Base-by-base conservation (phyloP, 1,140 invertebrate genomes). In the Zaprionus africanus region DNA sequence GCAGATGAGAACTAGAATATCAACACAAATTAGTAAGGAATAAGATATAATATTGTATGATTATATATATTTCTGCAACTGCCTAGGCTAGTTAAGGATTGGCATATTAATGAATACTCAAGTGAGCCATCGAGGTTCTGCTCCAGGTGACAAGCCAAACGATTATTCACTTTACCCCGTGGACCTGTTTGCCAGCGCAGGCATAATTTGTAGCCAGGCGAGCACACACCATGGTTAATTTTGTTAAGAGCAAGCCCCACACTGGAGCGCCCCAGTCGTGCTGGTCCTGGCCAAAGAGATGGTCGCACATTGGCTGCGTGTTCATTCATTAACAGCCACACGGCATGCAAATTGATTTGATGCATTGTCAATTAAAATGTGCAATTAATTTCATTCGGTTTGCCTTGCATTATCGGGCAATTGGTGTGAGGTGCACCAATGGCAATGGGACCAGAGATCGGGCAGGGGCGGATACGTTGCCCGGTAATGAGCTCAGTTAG, bases 361-460 rank as follows among this genome's bases (percentile, higher is more conserved):
- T 88, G 72, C 69, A 81, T 85, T 88, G 85, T 90, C 85, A 90
- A 88, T 88, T 90, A 90, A 88, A 88, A 88, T 85, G 85, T 90
- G 85, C 85, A 88, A 88, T 90, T 88, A 90, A 88, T 88, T 88
- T 81, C 72, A 82, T 90, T 90, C 65, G 81, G 85, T 74, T 85
- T 84, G 81, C 71, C 85, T 61, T 60, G 64, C 81, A 79, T 88
- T 87, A 87, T 84, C 65, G 81, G 70, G 67, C 67, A 79, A 87
- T 86, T 82, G 71, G 61, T n/a, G 49, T 26, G 34, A 24, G 22
- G 19, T 11, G 19, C 1, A 5, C 5, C 0, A n/a, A n/a, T n/a
- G 11, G 6, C 36, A 56, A 53, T 22, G 38, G 36, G 12, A 15
- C 4, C 36, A 15, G 36, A 13, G 22, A 24, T 5, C 22, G n/a